Evolutionary conservation across 2,888 invertebrate species (phyloP), one percentile per base, ranked within the genome.

Genomic region (Scaptomyza reducta): DNA sequence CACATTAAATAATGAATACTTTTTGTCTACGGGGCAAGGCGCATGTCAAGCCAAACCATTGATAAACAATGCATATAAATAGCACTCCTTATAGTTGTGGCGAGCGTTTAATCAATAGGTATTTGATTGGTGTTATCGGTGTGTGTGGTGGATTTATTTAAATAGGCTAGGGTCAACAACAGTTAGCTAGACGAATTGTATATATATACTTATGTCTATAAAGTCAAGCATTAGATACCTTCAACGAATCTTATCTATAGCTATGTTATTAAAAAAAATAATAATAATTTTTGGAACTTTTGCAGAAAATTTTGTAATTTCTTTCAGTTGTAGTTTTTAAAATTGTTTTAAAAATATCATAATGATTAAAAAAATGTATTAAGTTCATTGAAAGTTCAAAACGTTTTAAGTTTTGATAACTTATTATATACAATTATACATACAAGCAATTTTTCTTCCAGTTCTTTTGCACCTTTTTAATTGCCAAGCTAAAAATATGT

Each of bases 41-140:
- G 33, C 50, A 11, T 57, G 53, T 61, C 54, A 55, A 46, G 46
- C 33, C 22, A 54, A 45, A 14, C 44, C 44, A 46, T 58, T 72
- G 54, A 64, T 64, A 61, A 68, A 49, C 11, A 46, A 33, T 57
- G 45, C 33, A 31, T 44, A 57, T 10, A 46, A 55, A 59, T 66
- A 56, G 7, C 9, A 9, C 9, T 42, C 22, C 25, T 27, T 49
- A 25, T 46, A 55, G 45, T 46, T 50, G 16, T 18, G 40, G 22
- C 50, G 38, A 47, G 31, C 49, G 51, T 22, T 51, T 63, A 72
- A 73, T 77, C 77, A 56, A 72, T 55, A 41, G 40, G 38, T 50
- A 57, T 35, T 72, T 57, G 62, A 67, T 73, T 61, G 64, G 45
- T 13, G 22, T 22, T 56, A 77, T 72, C 64, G 56, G n/a, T 44